Evolutionary conservation across 2,797 vertebrate species (phyloP).

Genomic region (Buceros bicornis): DNA sequence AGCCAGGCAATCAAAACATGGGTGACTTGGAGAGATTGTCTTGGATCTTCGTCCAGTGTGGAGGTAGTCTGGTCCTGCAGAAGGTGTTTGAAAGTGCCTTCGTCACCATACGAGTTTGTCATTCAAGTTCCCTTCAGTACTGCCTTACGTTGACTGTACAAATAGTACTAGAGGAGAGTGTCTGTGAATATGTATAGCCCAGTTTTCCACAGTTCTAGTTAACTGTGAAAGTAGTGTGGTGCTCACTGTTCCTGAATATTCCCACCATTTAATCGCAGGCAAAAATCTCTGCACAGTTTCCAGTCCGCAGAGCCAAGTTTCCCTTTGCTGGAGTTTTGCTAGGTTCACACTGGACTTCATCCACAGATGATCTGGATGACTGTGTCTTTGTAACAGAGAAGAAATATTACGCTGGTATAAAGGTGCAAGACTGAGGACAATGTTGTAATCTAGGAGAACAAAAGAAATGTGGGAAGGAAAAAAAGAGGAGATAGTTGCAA

Average conservation of each 20-base stretch:
- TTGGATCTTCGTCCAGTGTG: not conserved
- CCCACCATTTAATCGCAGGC: not conserved
- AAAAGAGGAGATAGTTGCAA: not conserved
- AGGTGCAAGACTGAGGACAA: not conserved
- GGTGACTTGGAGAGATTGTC: not conserved
- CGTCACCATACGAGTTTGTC: not conserved
- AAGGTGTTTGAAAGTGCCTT: not conserved
- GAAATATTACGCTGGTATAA: not conserved
- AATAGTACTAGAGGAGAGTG: not conserved
- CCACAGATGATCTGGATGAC: not conserved
- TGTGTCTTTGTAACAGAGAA: not conserved
- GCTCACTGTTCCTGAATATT: not conserved
- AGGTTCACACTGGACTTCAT: not conserved
- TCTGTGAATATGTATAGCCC: not conserved
- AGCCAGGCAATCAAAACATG: not conserved
- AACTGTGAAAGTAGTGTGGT: accelerated
- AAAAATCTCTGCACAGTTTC: not conserved
- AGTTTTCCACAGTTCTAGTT: not conserved
- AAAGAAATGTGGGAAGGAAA: not conserved
- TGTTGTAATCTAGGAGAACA: not conserved
- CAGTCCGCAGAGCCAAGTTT: not conserved
- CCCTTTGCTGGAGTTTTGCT: not conserved
- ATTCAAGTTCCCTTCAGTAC: not conserved
- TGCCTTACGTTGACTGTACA: not conserved
- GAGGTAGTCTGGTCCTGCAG: not conserved